A percentile compares a stretch with the other conserved stretches of the same genome.
These are phyloP conservation scores for Isurus oxyrinchus DNA, from an alignment of 2,113 vertebrate species.

Conservation along the genomic window DNA sequence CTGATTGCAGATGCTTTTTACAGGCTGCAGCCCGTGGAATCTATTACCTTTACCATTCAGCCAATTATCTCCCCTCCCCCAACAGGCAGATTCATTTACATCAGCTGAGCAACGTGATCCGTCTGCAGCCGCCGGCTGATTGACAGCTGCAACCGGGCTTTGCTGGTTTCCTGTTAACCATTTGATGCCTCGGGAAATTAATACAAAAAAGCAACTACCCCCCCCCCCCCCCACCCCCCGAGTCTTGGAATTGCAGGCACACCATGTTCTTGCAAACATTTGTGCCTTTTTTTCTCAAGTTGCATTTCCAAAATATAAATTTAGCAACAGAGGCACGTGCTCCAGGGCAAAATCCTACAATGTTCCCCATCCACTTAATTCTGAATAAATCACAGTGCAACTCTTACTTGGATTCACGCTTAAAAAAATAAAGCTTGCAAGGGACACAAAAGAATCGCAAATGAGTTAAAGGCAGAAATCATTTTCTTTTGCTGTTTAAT, in stretches of 20 bases:
- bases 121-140: conserved; percentile 35
- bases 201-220: background rate
- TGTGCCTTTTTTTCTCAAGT: background rate
- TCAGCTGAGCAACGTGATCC: conserved; percentile 33
- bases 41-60: conserved; percentile 35
- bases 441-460: background rate
- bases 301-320: conserved; percentile 2
- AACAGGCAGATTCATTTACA: conserved; percentile 32
- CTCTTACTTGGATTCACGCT: background rate
- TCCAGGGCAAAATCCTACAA: background rate
- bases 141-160: conserved; percentile 30
- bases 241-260: background rate
- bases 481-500: background rate
- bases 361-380: background rate
- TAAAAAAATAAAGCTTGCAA: background rate
- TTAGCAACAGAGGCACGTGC: background rate
- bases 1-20: conserved; percentile 15
- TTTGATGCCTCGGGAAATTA: background rate
- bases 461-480: background rate
- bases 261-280: background rate
- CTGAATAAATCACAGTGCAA: background rate
- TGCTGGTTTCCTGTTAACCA: conserved; percentile 34
- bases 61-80: conserved; percentile 37
- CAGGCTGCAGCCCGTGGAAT: conserved; percentile 12
- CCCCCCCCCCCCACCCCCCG: background rate